phyloP scores from a whole-genome alignment of 1,140 invertebrate genomes.

The Diabrotica virgifera region DNA sequence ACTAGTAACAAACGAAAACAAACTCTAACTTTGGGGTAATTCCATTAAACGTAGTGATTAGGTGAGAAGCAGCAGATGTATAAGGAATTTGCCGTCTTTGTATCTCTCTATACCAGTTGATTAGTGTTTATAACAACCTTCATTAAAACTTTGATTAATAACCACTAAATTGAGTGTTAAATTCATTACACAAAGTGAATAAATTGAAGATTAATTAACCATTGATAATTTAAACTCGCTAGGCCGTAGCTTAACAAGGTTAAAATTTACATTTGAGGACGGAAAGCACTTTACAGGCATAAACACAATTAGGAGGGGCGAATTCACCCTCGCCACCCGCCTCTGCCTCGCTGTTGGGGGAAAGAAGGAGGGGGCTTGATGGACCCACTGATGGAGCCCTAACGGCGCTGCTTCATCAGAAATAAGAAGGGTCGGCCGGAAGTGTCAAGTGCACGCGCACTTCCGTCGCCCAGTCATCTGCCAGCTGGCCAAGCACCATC shows the following conservation, averaged over 20 bases:
- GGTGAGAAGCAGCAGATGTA: slow-evolving; percentile 28
- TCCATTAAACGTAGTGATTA: slow-evolving; percentile 15
- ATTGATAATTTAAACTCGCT: slow-evolving; percentile 54
- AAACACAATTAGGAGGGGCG: slow-evolving; percentile 49
- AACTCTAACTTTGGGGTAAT: slow-evolving; percentile 31
- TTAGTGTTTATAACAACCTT: slow-evolving; percentile 46
- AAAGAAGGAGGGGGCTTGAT: slow-evolving; percentile 1
- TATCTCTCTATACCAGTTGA: slow-evolving; percentile 26
- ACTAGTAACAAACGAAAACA: not conserved
- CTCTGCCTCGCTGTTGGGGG: not conserved
- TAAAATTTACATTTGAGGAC: slow-evolving; percentile 54
- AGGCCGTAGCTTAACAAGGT: slow-evolving; percentile 49
- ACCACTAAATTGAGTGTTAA: slow-evolving; percentile 54
- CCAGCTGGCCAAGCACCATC: slow-evolving; percentile 34
- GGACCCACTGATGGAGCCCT: slow-evolving; percentile 13
- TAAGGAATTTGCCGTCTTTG: slow-evolving; percentile 22
- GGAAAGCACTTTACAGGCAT: slow-evolving; percentile 51
- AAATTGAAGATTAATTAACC: slow-evolving; percentile 55
- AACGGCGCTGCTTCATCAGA: slow-evolving; percentile 10
- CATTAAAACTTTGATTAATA: slow-evolving; percentile 54
- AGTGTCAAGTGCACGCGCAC: slow-evolving; percentile 44
- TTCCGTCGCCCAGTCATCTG: slow-evolving; percentile 30
- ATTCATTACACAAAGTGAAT: slow-evolving; percentile 54
- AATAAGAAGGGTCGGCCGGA: slow-evolving; percentile 41
- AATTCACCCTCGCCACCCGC: slow-evolving; percentile 21